A percentile compares a stretch with the other conserved stretches of the same genome.
phyloP scores from a whole-genome alignment of 2,888 invertebrate genomes.

The Mamestra brassicae region DNA sequence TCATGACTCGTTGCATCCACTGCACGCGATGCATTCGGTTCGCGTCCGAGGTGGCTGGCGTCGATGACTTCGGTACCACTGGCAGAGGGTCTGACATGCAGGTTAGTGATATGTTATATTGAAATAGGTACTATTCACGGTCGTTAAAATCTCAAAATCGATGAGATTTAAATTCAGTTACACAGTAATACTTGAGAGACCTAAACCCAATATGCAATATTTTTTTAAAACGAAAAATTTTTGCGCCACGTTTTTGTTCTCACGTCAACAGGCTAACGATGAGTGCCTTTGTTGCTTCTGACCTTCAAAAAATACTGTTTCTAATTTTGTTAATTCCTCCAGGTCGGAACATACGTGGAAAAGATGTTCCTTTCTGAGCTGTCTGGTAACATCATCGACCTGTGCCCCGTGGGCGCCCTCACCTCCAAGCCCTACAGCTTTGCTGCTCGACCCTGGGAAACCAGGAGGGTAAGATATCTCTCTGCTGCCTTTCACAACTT shows the following conservation, averaged over 20 bases:
- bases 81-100: conserved; percentile 99
- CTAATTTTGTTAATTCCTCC: not conserved
- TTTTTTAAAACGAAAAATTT: too few species aligned
- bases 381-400: conserved; percentile 99
- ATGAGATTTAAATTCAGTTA: not conserved
- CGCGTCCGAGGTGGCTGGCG: conserved; percentile 99
- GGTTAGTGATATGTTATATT: conserved; percentile 79
- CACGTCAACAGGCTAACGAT: too few species aligned
- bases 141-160: too few species aligned
- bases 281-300: too few species aligned
- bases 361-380: conserved; percentile 99
- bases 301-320: not conserved
- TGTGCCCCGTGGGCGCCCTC: conserved; percentile 99
- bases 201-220: too few species aligned
- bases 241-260: too few species aligned
- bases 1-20: conserved; percentile 99
- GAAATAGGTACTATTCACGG: too few species aligned
- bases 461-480: conserved; percentile 92
- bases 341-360: conserved; percentile 99
- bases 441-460: conserved; percentile 99
- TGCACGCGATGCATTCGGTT: conserved; percentile 99
- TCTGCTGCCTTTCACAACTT: too few species aligned
- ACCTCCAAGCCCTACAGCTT: conserved; percentile 99
- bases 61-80: conserved; percentile 98
- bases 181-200: not conserved